phyloP scores from a whole-genome alignment of 2,113 vertebrate genomes.

The Phrynocephalus versicolor region DNA sequence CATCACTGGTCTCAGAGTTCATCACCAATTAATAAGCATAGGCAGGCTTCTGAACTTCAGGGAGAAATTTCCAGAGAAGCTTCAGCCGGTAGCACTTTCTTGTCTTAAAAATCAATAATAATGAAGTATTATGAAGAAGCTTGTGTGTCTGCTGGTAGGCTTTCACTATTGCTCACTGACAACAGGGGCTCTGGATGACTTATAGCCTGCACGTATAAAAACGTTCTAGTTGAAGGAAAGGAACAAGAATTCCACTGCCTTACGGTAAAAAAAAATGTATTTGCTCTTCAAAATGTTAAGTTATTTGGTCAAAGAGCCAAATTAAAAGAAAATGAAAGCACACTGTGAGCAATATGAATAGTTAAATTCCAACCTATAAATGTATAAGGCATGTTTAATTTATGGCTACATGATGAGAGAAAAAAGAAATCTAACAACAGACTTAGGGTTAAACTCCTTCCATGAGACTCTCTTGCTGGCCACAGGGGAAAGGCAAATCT shows the following conservation, averaged over 20 bases:
- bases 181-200: background rate
- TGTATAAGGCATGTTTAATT: slow-evolving; percentile 49
- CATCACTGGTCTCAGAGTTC: background rate
- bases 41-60: background rate
- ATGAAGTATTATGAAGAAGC: background rate
- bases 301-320: background rate
- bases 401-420: slow-evolving; percentile 51
- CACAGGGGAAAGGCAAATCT: background rate
- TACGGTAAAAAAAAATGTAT: slow-evolving; percentile 29
- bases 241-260: rapidly evolving
- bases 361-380: slow-evolving; percentile 51
- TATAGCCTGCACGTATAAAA: background rate
- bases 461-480: background rate
- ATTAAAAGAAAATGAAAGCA: slow-evolving; percentile 40
- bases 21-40: background rate
- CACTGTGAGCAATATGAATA: background rate
- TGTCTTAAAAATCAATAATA: background rate
- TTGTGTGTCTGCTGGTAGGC: background rate
- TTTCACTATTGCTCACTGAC: background rate
- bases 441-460: background rate
- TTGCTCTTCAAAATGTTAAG: slow-evolving; percentile 35
- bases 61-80: background rate
- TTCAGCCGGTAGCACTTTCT: background rate
- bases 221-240: background rate
- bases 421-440: slow-evolving; percentile 7